Conservation (phyloP, 2,888 invertebrate genomes). For the Drosophila paucipuncta region DNA sequence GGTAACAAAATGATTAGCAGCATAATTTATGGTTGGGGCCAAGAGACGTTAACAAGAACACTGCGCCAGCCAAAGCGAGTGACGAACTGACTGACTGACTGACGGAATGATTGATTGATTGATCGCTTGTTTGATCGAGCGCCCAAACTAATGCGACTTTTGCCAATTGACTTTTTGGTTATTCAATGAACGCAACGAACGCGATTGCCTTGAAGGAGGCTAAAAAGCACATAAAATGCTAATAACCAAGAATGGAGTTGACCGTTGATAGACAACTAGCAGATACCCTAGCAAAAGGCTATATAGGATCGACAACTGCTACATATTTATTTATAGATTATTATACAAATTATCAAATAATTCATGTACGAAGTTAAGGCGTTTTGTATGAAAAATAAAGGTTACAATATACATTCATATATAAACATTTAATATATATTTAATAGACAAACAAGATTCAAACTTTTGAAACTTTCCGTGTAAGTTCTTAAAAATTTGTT, state of each 20-base stretch:
- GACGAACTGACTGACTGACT: constrained; percentile 24
- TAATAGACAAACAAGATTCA: neutral
- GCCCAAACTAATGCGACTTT: constrained; percentile 56
- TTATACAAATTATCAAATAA: neutral
- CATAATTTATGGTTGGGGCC: constrained; percentile 69
- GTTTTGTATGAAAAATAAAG: no score
- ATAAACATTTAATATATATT: neutral
- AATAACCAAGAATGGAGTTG: neutral
- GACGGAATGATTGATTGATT: constrained; percentile 39
- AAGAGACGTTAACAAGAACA: constrained; percentile 57
- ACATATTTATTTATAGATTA: neutral
- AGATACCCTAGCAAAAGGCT: neutral
- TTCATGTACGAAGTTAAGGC: neutral
- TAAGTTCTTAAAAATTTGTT: neutral
- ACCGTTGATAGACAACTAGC: neutral
- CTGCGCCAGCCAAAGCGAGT: constrained; percentile 6
- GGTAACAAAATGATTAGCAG: constrained; percentile 77
- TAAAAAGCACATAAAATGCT: constrained; percentile 3
- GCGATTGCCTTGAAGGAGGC: constrained; percentile 43
- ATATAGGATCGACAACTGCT: neutral
- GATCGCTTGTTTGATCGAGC: constrained; percentile 48
- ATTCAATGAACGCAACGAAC: constrained; percentile 55
- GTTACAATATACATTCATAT: neutral
- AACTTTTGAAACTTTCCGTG: no score
- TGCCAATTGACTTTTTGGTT: constrained; percentile 36